Evolutionary conservation across 2,888 invertebrate genomes (phyloP), one percentile per base, ranked within the genome.

Genomic region (Himalopsyche kuldschensis): DNA sequence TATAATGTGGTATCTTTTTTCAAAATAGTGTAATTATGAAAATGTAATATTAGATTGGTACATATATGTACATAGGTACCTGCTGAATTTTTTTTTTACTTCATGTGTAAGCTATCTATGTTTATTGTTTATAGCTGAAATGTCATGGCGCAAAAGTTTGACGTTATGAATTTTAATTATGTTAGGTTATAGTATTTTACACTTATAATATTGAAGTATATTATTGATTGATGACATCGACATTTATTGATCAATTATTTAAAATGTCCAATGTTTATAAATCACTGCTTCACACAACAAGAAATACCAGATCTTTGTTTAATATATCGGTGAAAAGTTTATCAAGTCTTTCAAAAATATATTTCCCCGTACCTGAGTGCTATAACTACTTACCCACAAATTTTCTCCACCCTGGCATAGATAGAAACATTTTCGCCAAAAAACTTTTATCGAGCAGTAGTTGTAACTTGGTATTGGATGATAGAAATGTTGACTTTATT

Each of bases 241-340:
- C 31, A 10, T 27, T 76, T 15, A 4, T 11, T 20, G 8, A n/a
- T 5, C 32, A 11, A 76, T 35, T 24, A 15, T 76, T 76, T 10
- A 76, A 35, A 41, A 35, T 76, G 35, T 31, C 41, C 10, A 32
- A 76, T 76, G 41, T 76, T 35, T 76, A 76, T 32, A 76, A 35
- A 32, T 41, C 76, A 15, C 27, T 76, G 32, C 24, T 77, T 31
- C 35, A 32, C 5, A 32, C 31, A 24, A 27, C 55, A 8, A 46
- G 32, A 47, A 69, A 82, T 82, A 78, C 78, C 78, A 24, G 69
- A 27, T 15, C 75, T 30, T 78, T 78, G 47, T 30, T 78, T 78
- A 69, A 69, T 78, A 78, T 30, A n/a, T 41, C 47, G 17, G 69
- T 78, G n/a, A 82, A 69, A 78, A 69, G 75, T 69, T 17, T 69